Conservation (phyloP, 2,797 vertebrate genomes). For the Cottoperca gobio region DNA sequence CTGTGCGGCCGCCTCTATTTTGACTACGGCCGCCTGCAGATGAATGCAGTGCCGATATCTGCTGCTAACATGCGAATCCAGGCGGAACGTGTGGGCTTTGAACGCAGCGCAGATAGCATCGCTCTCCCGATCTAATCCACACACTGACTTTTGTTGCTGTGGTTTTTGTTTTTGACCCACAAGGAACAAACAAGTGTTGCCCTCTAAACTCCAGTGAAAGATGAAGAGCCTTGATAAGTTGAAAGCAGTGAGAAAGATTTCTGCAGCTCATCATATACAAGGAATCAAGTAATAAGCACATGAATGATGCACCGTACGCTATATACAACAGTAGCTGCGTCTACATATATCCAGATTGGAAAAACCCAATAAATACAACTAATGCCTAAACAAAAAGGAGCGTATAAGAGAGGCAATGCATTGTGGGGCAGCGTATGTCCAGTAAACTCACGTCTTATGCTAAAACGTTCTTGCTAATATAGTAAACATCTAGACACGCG, state of each 20-base stretch:
- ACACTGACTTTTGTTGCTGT: conserved; percentile 68
- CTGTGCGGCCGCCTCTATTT: conserved; percentile 80
- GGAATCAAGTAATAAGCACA: neutral
- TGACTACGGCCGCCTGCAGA: conserved; percentile 80
- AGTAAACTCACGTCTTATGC: too few relatives aligned
- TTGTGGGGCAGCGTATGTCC: too few relatives aligned
- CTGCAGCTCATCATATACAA: neutral
- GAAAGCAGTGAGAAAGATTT: neutral
- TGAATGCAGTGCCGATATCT: conserved; percentile 64
- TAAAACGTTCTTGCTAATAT: too few relatives aligned
- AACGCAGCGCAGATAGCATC: conserved; percentile 67
- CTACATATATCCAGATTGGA: neutral
- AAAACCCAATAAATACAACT: neutral
- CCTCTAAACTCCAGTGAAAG: conserved; percentile 45
- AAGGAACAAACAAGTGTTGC: conserved; percentile 71
- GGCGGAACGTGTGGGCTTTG: conserved; percentile 75
- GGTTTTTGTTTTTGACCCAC: conserved; percentile 64
- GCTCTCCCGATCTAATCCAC: conserved; percentile 63
- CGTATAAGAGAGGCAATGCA: too few relatives aligned
- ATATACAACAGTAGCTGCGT: neutral
- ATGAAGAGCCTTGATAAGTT: conserved; percentile 26
- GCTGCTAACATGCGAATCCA: conserved; percentile 57
- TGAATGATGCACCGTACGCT: neutral
- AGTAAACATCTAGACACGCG: accelerated
- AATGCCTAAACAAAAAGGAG: neutral